Evolutionary conservation across 2,797 vertebrate genomes (phyloP).

Genomic region (Pygocentrus nattereri): DNA sequence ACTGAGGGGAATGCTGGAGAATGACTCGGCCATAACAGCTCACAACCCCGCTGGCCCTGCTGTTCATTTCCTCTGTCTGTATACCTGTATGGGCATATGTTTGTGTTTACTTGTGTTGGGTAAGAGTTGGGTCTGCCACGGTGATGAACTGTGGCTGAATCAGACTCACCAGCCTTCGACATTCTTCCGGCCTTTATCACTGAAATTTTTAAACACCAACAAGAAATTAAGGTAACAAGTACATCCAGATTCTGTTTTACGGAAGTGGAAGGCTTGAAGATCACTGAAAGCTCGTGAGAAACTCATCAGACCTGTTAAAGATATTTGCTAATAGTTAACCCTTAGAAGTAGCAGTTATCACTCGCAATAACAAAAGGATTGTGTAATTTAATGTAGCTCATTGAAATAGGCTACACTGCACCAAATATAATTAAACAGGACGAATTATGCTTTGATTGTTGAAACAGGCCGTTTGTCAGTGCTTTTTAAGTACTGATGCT

Average conservation of each 20-base stretch:
- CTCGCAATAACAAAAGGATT: neutral
- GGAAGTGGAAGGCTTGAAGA: constrained; percentile 1
- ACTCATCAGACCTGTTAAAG: constrained; percentile 8
- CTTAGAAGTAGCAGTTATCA: neutral
- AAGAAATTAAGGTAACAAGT: neutral
- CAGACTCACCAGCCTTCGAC: neutral
- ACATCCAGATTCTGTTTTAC: constrained; percentile 1
- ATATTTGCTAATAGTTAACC: constrained; percentile 10
- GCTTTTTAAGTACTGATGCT: too few relatives aligned
- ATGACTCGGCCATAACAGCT: constrained; percentile 32
- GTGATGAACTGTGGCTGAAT: constrained; percentile 25
- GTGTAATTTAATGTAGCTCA: too few relatives aligned
- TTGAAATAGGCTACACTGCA: too few relatives aligned
- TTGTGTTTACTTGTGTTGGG: constrained; percentile 34
- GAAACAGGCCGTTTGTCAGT: too few relatives aligned
- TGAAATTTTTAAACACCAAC: neutral
- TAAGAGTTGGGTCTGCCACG: constrained; percentile 55
- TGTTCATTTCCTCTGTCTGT: constrained; percentile 60
- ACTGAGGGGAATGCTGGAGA: constrained; percentile 34
- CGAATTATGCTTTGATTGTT: too few relatives aligned
- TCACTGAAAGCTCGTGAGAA: neutral
- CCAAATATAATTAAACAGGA: too few relatives aligned
- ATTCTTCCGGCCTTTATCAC: neutral
- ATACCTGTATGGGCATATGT: constrained; percentile 41
- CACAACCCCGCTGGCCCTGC: constrained; percentile 39